These are phyloP conservation scores for Acropora tenuis DNA, from an alignment of 64 coral and sea anemone species.

Conservation along the genomic window DNA sequence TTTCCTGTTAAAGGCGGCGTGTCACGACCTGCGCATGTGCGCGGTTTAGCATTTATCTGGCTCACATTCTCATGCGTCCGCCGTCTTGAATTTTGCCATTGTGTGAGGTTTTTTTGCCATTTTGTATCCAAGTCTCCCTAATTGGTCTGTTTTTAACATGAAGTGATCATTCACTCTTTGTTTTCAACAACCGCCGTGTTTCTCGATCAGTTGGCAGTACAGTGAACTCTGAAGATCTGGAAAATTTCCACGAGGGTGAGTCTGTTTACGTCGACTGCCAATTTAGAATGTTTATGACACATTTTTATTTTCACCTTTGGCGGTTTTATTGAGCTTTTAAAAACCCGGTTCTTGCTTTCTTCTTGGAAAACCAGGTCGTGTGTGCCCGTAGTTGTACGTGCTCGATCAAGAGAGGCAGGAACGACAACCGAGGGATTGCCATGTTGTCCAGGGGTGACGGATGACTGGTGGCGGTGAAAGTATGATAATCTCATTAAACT, in stretches of 20 bases:
- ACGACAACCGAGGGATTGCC: neutral
- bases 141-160: neutral
- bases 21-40: neutral
- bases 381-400: neutral
- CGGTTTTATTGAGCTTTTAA: neutral
- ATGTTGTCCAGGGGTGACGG: no score
- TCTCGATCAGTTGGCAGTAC: neutral
- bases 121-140: neutral
- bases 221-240: neutral
- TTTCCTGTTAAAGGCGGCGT: neutral
- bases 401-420: neutral
- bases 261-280: neutral
- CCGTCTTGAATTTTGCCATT: neutral
- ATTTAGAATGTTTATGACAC: neutral
- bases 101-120: neutral
- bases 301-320: neutral
- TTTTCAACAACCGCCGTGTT: neutral
- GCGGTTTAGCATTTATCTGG: neutral
- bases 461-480: no score
- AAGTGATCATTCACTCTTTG: neutral
- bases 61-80: neutral
- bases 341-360: neutral
- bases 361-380: neutral
- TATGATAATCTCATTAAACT: no score
- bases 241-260: neutral